Evolutionary conservation across 2,113 vertebrate genomes (phyloP).

Genomic region (Poicephalus gulielmi): DNA sequence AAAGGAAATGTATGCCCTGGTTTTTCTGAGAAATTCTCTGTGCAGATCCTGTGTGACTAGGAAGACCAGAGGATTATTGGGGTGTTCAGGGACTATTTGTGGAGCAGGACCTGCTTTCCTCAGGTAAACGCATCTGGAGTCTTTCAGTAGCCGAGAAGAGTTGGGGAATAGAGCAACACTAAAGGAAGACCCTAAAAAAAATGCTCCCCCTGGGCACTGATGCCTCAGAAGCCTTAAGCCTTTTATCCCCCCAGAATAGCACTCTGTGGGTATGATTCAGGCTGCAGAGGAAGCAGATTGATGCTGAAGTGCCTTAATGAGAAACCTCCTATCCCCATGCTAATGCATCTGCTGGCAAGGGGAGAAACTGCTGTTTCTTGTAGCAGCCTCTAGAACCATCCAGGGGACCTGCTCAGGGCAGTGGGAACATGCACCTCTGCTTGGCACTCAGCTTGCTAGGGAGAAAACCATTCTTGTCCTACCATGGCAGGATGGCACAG

Average conservation of each 20-base stretch:
- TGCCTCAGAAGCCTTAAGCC: conserved; percentile 33
- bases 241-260: background rate
- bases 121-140: background rate
- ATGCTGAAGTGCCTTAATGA: conserved; percentile 59
- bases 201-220: background rate
- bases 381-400: background rate
- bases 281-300: background rate
- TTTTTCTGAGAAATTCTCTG: background rate
- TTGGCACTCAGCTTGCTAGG: background rate
- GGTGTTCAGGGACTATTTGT: background rate
- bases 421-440: background rate
- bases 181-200: background rate
- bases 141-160: background rate
- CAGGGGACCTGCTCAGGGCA: background rate
- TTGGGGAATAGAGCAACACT: background rate
- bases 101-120: conserved; percentile 9
- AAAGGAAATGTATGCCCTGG: background rate
- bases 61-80: background rate
- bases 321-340: background rate
- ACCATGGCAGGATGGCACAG: background rate
- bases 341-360: conserved; percentile 9
- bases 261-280: background rate
- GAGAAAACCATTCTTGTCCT: background rate
- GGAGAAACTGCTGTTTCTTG: background rate
- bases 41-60: background rate